A percentile compares a stretch with the other conserved stretches of the same genome.
Conservation (phyloP, 2,113 vertebrate genomes). For the Phalacrocorax aristotelis region DNA sequence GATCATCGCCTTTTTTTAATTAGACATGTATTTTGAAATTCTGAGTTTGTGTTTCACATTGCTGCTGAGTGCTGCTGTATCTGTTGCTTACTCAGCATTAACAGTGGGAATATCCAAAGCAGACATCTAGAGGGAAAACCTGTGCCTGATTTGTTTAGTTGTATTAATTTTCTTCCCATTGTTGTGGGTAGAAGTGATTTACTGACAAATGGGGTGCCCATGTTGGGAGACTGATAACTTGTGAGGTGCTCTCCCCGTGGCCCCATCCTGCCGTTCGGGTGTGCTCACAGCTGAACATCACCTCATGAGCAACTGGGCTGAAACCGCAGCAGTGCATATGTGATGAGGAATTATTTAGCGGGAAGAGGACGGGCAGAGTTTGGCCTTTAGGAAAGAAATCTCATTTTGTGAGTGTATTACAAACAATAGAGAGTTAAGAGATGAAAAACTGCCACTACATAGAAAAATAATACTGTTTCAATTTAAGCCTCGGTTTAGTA, state of each 20-base stretch:
- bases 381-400: constrained; percentile 45
- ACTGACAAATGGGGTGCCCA: background rate
- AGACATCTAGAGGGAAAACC: background rate
- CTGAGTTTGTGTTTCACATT: background rate
- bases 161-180: background rate
- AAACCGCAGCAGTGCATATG: accelerated
- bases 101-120: background rate
- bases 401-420: constrained; percentile 7
- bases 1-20: background rate
- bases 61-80: background rate
- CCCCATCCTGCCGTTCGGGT: background rate
- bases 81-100: background rate
- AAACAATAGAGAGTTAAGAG: constrained; percentile 52
- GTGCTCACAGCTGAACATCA: background rate
- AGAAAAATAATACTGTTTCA: constrained; percentile 48
- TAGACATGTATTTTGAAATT: background rate
- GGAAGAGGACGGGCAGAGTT: background rate
- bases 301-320: background rate
- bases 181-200: background rate
- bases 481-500: constrained; percentile 35
- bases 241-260: background rate
- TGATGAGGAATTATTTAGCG: background rate
- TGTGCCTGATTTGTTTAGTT: background rate
- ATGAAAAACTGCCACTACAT: constrained; percentile 18
- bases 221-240: background rate